Percentiles rank a stretch among this genome's conserved stretches.
These are phyloP conservation scores for Eupithecia abbreviata DNA, from an alignment of 2,888 invertebrate genomes.

Conservation along the genomic window DNA sequence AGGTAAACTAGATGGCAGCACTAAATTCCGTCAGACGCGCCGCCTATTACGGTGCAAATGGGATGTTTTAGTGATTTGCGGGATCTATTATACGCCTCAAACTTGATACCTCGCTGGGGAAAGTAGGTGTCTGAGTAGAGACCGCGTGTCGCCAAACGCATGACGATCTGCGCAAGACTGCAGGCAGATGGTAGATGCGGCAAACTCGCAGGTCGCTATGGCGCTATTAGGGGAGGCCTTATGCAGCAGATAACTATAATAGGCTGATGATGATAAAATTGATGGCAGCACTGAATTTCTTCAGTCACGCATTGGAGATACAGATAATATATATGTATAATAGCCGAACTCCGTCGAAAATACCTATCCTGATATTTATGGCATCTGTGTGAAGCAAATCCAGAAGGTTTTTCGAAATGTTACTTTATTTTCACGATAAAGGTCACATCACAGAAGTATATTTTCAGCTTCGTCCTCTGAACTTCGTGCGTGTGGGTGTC, in stretches of 20 bases:
- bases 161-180: no score
- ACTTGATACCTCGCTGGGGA: neutral
- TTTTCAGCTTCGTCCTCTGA: constrained; percentile 65
- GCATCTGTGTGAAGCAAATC: neutral
- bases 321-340: no score
- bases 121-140: neutral
- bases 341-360: no score
- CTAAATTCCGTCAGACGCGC: neutral
- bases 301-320: neutral
- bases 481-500: constrained; percentile 64
- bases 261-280: no score
- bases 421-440: neutral
- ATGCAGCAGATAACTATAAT: constrained; percentile 44
- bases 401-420: no score
- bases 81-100: neutral
- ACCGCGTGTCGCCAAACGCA: neutral
- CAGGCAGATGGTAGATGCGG: no score
- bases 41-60: neutral
- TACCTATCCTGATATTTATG: no score
- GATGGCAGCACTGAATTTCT: neutral
- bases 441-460: neutral
- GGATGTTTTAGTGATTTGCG: neutral
- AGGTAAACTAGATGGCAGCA: constrained; percentile 50
- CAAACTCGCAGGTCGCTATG: no score
- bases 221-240: no score